Percentiles rank a stretch among this genome's conserved stretches.
Evolutionary conservation across 2,888 invertebrate species (phyloP).

Genomic region (Hedya salicella): DNA sequence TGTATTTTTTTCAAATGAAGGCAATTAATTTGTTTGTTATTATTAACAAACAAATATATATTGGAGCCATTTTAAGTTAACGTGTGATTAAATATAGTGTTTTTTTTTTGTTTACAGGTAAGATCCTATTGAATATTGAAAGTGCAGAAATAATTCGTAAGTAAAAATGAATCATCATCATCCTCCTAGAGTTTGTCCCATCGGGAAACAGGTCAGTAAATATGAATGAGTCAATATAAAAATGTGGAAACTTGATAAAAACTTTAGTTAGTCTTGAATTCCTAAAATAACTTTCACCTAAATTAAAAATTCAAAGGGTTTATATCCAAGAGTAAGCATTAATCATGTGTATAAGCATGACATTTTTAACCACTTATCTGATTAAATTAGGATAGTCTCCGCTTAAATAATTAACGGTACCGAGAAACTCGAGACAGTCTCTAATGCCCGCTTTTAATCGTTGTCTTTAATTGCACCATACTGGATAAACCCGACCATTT

Average conservation of each 20-base stretch:
- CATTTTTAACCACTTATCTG: constrained; percentile 48
- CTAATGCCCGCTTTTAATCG: constrained; percentile 56
- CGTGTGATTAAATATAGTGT: background rate
- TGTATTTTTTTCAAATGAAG: background rate
- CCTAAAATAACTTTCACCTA: constrained; percentile 26
- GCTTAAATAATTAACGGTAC: constrained; percentile 47
- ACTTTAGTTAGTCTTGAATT: background rate
- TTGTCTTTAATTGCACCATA: constrained; percentile 54
- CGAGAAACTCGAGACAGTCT: constrained; percentile 51
- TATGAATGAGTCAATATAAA: too few species aligned
- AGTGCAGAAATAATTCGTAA: background rate
- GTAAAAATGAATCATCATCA: background rate
- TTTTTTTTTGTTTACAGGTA: constrained; percentile 51
- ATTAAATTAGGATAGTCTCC: constrained; percentile 54
- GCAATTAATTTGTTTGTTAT: background rate
- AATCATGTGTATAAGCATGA: constrained; percentile 22
- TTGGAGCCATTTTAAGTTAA: too few species aligned
- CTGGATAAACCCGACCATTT: constrained; percentile 47
- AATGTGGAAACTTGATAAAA: background rate
- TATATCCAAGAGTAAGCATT: constrained; percentile 16
- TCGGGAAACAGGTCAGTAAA: too few species aligned
- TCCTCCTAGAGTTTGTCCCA: too few species aligned
- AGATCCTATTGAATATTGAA: constrained; percentile 47
- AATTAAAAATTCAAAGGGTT: constrained; percentile 34
- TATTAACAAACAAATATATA: too few species aligned